Base-by-base conservation (phyloP, 2,888 invertebrate species). In the Lomographa bimaculata region DNA sequence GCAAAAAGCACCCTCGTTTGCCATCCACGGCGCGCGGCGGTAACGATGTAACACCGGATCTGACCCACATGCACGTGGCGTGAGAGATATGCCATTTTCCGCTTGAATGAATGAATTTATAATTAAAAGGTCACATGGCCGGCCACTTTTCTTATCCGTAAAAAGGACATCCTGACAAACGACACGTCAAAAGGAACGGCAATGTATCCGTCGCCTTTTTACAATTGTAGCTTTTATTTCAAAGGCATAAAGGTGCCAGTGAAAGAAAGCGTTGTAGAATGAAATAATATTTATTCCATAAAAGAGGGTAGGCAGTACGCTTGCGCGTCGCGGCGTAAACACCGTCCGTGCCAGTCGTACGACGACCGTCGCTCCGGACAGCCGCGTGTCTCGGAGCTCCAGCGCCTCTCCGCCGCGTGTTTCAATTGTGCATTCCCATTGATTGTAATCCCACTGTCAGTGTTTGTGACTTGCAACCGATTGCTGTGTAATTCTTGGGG, bases 271-370 rank as follows among this genome's bases (percentile, higher is more conserved):
- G 34, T 43, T 34, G 25, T 38, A 35, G 21, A 50, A 44, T 40
- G 44, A 39, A 47, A 46, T 48, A 39, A 44, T 42, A 50, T 54
- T 42, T 45, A 44, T 40, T 48, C 39, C 17, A 28, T 46, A 52
- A 38, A 42, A 38, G 74, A 71, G 75, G 81, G 79, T 78, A 75
- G 74, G 58, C 32, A 21, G 54, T 35, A 60, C 82, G 84, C 85
- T 71, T 75, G 85, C 82, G 81, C 61, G 62, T 16, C 35, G 43
- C 56, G 69, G 64, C 72, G 81, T 84, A 84, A 84, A 85, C 84
- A 84, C 63, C 57, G 70, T 63, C 63, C 57, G 70, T 63, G 63
- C 42, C 72, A 80, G 82, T 82, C 63, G 68, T 65, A 63, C 63
- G 73, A 64, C 73, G 71, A 50, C 61, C 51, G 59, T 46, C 66